phyloP scores from a whole-genome alignment of 2,888 invertebrate genomes.

The Malthinus flaveolus region DNA sequence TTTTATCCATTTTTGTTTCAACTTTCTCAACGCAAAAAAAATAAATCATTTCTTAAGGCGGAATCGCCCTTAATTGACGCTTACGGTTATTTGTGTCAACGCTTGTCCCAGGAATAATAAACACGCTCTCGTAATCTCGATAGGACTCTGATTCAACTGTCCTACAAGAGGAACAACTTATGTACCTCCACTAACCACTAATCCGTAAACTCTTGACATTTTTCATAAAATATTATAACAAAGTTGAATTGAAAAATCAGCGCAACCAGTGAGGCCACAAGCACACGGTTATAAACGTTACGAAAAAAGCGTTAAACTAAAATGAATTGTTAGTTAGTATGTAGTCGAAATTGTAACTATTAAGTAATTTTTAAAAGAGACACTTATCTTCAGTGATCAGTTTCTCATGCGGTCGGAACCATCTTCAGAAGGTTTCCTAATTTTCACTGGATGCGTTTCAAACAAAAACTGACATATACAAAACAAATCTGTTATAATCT shows the following conservation, averaged over 20 bases:
- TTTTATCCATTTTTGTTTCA: not conserved
- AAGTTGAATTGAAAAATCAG: slow-evolving; percentile 4
- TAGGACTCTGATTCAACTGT: slow-evolving; percentile 64
- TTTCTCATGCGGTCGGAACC: not conserved
- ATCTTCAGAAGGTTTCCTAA: not conserved
- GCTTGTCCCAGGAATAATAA: slow-evolving; percentile 71
- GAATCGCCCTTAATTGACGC: slow-evolving; percentile 47
- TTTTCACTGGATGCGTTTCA: slow-evolving; percentile 2
- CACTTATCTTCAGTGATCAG: too few species aligned
- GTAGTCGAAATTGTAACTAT: slow-evolving; percentile 3
- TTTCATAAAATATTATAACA: slow-evolving; percentile 18
- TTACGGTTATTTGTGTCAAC: slow-evolving; percentile 67
- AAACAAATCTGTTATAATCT: slow-evolving; percentile 6
- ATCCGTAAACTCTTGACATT: not conserved
- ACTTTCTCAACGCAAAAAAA: not conserved
- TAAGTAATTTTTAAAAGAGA: not conserved
- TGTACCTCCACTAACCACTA: slow-evolving; percentile 20
- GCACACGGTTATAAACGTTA: not conserved
- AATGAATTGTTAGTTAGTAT: too few species aligned
- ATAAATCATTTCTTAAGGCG: slow-evolving; percentile 41
- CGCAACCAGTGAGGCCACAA: not conserved
- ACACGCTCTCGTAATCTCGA: slow-evolving; percentile 76
- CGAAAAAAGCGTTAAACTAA: too few species aligned
- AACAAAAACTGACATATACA: not conserved
- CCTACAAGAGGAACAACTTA: slow-evolving; percentile 51